These are phyloP conservation scores for Caenorhabditis wallacei DNA, from an alignment of 2,888 invertebrate species.

Conservation along the genomic window DNA sequence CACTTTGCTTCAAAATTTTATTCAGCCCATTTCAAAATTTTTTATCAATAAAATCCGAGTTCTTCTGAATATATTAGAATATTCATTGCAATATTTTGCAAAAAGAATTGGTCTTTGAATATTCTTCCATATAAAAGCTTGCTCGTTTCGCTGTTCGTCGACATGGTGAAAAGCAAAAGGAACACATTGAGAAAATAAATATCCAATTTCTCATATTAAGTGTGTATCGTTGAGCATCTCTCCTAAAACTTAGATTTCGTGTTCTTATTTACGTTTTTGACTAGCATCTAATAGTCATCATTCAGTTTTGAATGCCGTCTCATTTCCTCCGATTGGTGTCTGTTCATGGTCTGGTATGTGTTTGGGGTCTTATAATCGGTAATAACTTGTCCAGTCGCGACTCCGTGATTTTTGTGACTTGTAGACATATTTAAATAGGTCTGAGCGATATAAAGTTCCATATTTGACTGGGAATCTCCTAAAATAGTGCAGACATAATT, in stretches of 20 bases:
- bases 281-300: conserved; percentile 13
- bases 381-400: conserved; percentile 37
- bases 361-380: conserved; percentile 33
- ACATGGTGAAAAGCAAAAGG: not conserved
- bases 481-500: not conserved
- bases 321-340: conserved; percentile 37
- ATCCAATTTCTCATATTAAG: conserved; percentile 27
- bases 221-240: conserved; percentile 5
- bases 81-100: not conserved
- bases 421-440: conserved; percentile 10
- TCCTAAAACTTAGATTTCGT: conserved; percentile 9
- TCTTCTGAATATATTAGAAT: not conserved
- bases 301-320: conserved; percentile 15
- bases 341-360: not conserved
- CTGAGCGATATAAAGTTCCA: not conserved
- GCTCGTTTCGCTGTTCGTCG: conserved; percentile 5
- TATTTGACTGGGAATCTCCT: not conserved
- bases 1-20: not conserved
- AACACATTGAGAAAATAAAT: conserved; percentile 32
- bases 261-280: not conserved
- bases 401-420: conserved; percentile 38
- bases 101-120: conserved; percentile 10
- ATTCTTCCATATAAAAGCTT: not conserved
- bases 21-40: not conserved
- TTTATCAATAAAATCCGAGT: not conserved